Evolutionary conservation across 2,113 vertebrate genomes (phyloP).

Genomic region (Dasypus novemcinctus): DNA sequence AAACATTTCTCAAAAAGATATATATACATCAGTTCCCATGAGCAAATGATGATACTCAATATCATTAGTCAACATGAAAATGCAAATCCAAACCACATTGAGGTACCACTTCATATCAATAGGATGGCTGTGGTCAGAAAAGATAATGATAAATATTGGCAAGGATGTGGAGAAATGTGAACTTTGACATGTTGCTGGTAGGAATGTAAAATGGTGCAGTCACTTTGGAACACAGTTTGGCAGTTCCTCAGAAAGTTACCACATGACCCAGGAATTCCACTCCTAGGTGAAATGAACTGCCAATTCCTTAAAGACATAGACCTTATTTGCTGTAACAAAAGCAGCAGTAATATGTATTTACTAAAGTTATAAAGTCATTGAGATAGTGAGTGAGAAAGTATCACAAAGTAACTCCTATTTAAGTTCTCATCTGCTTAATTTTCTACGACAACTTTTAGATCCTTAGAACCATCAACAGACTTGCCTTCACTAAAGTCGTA

Average conservation of each 20-base stretch:
- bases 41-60: neutral
- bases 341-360: slow-evolving; percentile 3
- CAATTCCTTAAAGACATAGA: neutral
- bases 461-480: neutral
- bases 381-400: neutral
- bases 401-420: neutral
- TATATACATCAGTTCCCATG: neutral
- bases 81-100: neutral
- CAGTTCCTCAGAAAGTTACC: neutral
- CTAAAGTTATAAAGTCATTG: neutral
- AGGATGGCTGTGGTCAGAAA: neutral
- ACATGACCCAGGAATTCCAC: neutral
- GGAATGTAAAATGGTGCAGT: neutral
- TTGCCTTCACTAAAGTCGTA: neutral
- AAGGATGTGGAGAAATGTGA: neutral
- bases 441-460: neutral
- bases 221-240: neutral
- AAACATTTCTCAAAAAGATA: neutral
- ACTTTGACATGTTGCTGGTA: neutral
- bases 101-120: neutral
- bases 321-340: neutral
- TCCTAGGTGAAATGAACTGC: neutral
- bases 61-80: neutral
- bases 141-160: neutral
- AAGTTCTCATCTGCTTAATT: neutral